Evolutionary conservation across 2,888 invertebrate genomes (phyloP), one percentile per base, ranked within the genome.

Genomic region (Epiblema foenella): DNA sequence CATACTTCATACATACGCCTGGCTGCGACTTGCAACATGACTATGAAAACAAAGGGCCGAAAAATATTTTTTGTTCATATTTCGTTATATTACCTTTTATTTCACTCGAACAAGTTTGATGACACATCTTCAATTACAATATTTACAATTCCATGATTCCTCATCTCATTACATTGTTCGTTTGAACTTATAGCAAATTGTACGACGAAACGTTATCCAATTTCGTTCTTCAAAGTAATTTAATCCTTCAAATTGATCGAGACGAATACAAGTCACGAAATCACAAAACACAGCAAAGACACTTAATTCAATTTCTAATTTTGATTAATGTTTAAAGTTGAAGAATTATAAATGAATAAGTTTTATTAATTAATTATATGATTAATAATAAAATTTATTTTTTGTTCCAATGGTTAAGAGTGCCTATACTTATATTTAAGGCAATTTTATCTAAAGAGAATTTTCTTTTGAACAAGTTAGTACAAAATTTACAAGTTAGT

Each of bases 211-310:
- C 66, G 62, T 60, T 46, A 70, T 71, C 57, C 56, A 71, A 67
- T 71, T 67, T 67, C 54, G 51, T 11, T 51, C 39, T 11, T 51
- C 39, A 7, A 51, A 67, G 62, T 66, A 71, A 71, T 62, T 62
- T 66, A 67, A 71, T 71, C 62, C 62, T 51, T 62, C 29, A 67
- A 62, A 60, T 56, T 62, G 59, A 66, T 70, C 59, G 46, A 69
- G 59, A 71, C 68, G 68, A 68, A 68, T 52, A 72, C 46, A 59
- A 68, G 63, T 64, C 63, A 68, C 63, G 52, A 68, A 68, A 46
- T 59, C 46, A 64, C 59, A 64, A 59, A 52, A 63, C 64, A 68
- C 57, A 62, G 24, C n/a, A n/a, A n/a, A 66, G 54, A 33, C 24
- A 24, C 56, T 49, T 62, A 62, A 68, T 72, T 63, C 10, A 63